Base-by-base conservation (phyloP, 2,888 invertebrate genomes). In the Julus scandinavius region DNA sequence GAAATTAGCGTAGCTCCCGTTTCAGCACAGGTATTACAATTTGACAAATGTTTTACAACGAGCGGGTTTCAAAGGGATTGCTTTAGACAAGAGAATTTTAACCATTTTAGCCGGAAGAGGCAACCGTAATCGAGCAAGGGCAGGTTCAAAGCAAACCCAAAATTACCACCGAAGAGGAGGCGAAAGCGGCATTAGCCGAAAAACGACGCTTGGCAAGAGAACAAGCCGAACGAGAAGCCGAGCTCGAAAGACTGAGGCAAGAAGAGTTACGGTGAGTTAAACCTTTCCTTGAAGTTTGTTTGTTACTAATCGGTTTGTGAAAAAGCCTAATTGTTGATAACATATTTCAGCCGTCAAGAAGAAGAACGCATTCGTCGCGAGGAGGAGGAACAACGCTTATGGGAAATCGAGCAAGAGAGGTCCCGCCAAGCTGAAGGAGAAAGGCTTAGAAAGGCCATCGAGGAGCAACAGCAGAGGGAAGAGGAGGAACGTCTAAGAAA, bases 151-250 rank as follows among this genome's bases (percentile, higher is more conserved):
- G 94, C 15, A 95, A 94, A 92, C 93, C 93, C 50, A 93, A 95
- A 90, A 97, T 97, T 90, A 96, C 96, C 13, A 97, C 97, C 2
- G 97, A 97, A 93, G 97, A 97, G 92, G 95, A 98, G 92, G 98
- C 98, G 11, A 98, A 98, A 93, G 97, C 97, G 29, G 98, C 97
- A 88, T 93, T 98, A 88, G 98, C 98, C 0, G 98, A 98, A 93
- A 94, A 97, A 89, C 93, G 98, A 90, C 94, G 97, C 89, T 93
- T 97, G 89, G 98, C 97, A 15, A 93, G 98, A 29, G 98, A 98
- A 93, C 97, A 98, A 92, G 96, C 97, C 15, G 98, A 98, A 93
- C 93, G 95, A 89, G 97, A 97, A 92, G 97, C 97, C 1, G 97
- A 98, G 92, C 93, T 96, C 87, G 97, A 97, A 93, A 94, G 96